These are phyloP conservation scores for Bovichtus diacanthus DNA, from an alignment of 2,797 vertebrate genomes.

Conservation along the genomic window DNA sequence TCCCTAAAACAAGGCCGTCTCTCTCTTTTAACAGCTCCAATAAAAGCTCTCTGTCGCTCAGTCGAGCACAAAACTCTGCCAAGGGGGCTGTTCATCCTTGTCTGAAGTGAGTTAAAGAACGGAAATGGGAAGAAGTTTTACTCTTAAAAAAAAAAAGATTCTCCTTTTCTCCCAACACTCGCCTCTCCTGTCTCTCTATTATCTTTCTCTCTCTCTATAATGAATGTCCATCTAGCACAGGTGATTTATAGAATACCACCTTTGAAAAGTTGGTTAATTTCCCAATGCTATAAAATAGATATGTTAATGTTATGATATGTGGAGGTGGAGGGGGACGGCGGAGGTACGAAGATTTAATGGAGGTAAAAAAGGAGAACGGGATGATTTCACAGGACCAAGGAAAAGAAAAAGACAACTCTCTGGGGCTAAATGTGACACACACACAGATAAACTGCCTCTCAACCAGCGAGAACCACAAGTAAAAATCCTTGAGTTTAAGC, in stretches of 20 bases:
- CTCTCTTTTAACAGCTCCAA: conserved; percentile 72
- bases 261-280: conserved; percentile 71
- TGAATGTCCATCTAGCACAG: conserved; percentile 67
- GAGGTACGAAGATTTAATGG: conserved; percentile 56
- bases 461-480: conserved; percentile 28
- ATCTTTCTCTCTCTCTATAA: conserved; percentile 14
- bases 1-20: conserved; percentile 53
- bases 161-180: conserved; percentile 1
- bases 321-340: too few species aligned
- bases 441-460: conserved; percentile 48
- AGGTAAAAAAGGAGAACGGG: conserved; percentile 33
- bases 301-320: conserved; percentile 58
- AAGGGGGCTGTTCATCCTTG: background rate
- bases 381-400: conserved; percentile 59
- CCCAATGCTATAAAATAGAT: conserved; percentile 65
- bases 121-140: background rate
- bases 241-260: conserved; percentile 69
- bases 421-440: conserved; percentile 44
- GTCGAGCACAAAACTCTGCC: conserved; percentile 24
- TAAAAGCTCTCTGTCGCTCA: conserved; percentile 66
- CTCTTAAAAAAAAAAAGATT: background rate
- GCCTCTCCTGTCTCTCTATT: background rate
- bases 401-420: conserved; percentile 55
- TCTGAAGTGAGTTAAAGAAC: conserved; percentile 1
- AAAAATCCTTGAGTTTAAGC: conserved; percentile 60